Percentiles rank a stretch among this genome's conserved stretches.
Conservation (phyloP, 2,888 invertebrate species). For the Plagiodera versicolora region DNA sequence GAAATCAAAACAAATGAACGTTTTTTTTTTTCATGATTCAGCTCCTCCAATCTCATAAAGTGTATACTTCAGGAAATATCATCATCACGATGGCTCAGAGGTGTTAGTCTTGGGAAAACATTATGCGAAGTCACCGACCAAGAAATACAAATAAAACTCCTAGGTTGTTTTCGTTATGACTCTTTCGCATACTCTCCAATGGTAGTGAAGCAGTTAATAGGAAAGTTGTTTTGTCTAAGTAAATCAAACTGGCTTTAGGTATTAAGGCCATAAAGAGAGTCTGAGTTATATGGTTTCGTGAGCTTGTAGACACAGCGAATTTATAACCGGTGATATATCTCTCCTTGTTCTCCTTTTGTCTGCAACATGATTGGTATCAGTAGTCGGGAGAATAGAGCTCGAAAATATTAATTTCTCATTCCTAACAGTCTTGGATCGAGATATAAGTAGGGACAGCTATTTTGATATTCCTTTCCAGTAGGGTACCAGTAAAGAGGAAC, state of each 20-base stretch:
- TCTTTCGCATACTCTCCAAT: conserved; percentile 3
- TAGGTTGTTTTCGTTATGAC: conserved; percentile 1
- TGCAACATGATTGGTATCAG: conserved; percentile 4
- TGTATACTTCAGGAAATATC: too few relatives aligned
- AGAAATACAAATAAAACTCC: conserved; percentile 6
- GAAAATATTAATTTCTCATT: too few relatives aligned
- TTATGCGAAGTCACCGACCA: not conserved
- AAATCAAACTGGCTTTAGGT: conserved; percentile 21
- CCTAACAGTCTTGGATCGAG: too few relatives aligned
- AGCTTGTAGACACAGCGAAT: conserved; percentile 16
- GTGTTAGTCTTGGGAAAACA: too few relatives aligned
- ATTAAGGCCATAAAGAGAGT: conserved; percentile 18
- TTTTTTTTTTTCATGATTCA: too few relatives aligned
- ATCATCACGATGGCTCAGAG: too few relatives aligned
- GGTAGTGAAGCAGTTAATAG: conserved; percentile 9
- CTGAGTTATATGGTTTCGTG: conserved; percentile 18
- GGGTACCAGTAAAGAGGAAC: too few relatives aligned
- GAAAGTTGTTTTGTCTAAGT: conserved; percentile 21
- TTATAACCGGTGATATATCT: conserved; percentile 16
- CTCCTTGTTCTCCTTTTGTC: conserved; percentile 1
- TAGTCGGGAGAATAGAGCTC: not conserved
- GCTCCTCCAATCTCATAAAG: too few relatives aligned
- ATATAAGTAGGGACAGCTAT: too few relatives aligned
- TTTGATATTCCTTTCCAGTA: too few relatives aligned
- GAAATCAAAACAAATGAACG: too few relatives aligned